These are phyloP conservation scores for Caiman crocodilus DNA, from an alignment of 2,797 vertebrate genomes.

Conservation along the genomic window DNA sequence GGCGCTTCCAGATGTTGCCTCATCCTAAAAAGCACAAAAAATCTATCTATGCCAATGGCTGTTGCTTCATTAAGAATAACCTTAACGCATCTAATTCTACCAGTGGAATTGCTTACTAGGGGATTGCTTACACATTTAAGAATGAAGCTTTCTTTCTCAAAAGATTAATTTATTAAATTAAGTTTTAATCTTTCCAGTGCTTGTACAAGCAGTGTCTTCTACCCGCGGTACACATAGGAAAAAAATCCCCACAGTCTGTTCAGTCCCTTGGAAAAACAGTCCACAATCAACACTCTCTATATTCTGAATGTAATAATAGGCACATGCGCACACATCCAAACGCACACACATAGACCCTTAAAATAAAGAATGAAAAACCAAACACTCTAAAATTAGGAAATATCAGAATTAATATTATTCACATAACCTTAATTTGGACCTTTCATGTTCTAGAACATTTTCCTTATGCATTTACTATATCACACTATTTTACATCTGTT, in stretches of 20 bases:
- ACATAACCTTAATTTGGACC: neutral
- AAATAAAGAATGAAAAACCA: neutral
- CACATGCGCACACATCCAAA: no score
- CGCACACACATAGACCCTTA: no score
- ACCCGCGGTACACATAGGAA: neutral
- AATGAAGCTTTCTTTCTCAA: conserved; percentile 14
- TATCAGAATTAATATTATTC: accelerated
- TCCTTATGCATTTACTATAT: neutral
- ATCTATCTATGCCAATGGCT: no score
- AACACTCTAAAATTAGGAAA: neutral
- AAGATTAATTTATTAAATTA: conserved; percentile 41
- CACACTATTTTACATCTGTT: neutral
- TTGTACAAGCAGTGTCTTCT: neutral
- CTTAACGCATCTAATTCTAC: neutral
- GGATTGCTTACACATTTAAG: conserved; percentile 17
- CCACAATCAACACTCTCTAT: neutral
- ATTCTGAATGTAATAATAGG: neutral
- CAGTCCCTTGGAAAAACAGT: neutral
- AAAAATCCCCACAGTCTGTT: neutral
- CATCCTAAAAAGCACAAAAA: no score
- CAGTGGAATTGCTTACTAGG: no score
- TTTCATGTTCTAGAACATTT: conserved; percentile 1
- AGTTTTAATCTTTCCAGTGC: conserved; percentile 12
- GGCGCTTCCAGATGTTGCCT: no score
- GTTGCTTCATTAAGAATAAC: neutral